Percentiles rank a stretch among this genome's conserved stretches.
Evolutionary conservation across 1,140 invertebrate genomes (phyloP).

Genomic region (Dysdera silvatica): DNA sequence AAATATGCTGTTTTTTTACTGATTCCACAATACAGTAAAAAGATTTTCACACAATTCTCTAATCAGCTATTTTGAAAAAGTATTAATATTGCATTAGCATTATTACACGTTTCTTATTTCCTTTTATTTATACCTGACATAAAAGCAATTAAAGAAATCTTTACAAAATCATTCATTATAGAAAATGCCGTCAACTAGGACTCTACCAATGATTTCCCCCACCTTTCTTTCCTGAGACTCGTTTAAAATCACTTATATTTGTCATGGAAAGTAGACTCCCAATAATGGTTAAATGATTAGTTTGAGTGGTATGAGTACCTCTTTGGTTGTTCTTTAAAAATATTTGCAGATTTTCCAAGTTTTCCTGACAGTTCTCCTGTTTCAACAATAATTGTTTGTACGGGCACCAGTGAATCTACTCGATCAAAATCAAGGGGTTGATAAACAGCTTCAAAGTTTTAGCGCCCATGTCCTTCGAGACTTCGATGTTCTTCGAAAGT

Average conservation of each 20-base stretch:
- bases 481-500: slow-evolving; percentile 93
- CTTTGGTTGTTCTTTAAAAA: slow-evolving; percentile 90
- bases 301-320: slow-evolving; percentile 74
- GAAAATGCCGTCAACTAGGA: too few species aligned
- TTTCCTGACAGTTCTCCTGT: slow-evolving; percentile 68
- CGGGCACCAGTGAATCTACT: slow-evolving; percentile 70
- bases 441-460: slow-evolving; percentile 92
- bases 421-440: slow-evolving; percentile 95
- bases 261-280: slow-evolving; percentile 83
- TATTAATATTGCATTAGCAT: too few species aligned
- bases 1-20: too few species aligned
- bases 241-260: slow-evolving; percentile 92
- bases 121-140: too few species aligned
- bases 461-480: slow-evolving; percentile 74
- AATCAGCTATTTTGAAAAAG: too few species aligned
- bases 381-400: slow-evolving; percentile 75
- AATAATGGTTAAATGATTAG: slow-evolving; percentile 74
- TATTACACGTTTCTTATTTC: too few species aligned
- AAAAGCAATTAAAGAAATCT: too few species aligned
- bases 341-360: slow-evolving; percentile 74
- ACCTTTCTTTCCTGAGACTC: slow-evolving; percentile 84
- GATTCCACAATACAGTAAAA: too few species aligned
- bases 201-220: slow-evolving; percentile 68
- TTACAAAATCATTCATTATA: too few species aligned
- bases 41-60: too few species aligned